Base-by-base conservation (phyloP, 2,888 invertebrate species). In the Steromphala cineraria region DNA sequence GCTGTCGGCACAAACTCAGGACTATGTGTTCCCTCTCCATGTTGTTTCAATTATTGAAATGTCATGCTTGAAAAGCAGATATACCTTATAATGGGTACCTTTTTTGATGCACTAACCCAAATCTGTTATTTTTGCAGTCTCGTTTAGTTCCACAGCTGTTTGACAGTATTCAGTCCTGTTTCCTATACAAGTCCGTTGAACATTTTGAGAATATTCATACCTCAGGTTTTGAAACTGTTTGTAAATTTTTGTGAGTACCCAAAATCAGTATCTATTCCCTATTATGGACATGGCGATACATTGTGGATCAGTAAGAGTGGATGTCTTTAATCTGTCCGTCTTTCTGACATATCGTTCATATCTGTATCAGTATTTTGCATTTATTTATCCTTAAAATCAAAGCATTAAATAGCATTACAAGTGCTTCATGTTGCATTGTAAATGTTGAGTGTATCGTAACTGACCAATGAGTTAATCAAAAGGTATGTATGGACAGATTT, bases 21-120 rank as follows among this genome's bases (percentile, higher is more conserved):
- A 75, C 75, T 75, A 40, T 52, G 52, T 75, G 75, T 75, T 75
- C 75, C 36, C 75, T 75, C 46, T 75, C 46, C 40, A 75, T 75
- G 75, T 75, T 52, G 75, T 75, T 62, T 52, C 75, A 75, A 17
- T 8, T 24, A 67, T 24, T 40, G 52, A 24, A 19, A 24, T 24
- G 75, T 75, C 52, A 21, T 52, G 75, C 75, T 75, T 75, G 24
- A 75, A 75, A 75, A 75, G 75, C 75, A 75, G 52, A 40, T 52
- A 21, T 24, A 75, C 24, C 21, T 75, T 24, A 21, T 24, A 52
- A 24, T 71, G 46, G 40, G 75, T 75, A 75, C 75, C 40, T 21
- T 40, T 21, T 75, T 40, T 52, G 24, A 75, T 36, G 71, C 46
- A 40, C 71, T 36, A 71, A 46, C 46, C 46, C 52, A 24, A 46